Conservation (phyloP, 1,140 invertebrate genomes). For the Neodiprion virginianus region DNA sequence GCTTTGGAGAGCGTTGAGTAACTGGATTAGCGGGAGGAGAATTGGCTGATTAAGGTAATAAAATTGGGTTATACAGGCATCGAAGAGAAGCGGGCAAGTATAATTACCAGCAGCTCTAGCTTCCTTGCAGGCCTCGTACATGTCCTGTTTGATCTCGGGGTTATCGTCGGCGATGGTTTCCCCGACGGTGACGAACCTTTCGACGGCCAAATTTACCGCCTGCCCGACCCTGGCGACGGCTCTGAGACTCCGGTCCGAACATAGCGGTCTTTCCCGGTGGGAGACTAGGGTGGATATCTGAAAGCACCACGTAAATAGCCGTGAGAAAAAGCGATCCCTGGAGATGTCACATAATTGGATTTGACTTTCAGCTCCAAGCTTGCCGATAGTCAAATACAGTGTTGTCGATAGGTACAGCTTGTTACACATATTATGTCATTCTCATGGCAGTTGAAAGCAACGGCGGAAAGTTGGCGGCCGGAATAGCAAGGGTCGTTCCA, state of each 20-base stretch:
- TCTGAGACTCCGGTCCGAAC: conserved; percentile 66
- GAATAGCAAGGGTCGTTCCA: too few species aligned
- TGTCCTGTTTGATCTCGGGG: conserved; percentile 93
- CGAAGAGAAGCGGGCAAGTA: not conserved
- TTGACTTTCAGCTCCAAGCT: too few species aligned
- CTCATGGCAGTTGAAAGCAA: too few species aligned
- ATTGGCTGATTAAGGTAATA: too few species aligned
- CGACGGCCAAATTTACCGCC: conserved; percentile 94
- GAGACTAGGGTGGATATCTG: conserved; percentile 92
- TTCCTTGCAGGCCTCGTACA: conserved; percentile 98
- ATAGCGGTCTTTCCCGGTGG: conserved; percentile 61
- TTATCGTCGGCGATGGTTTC: conserved; percentile 99
- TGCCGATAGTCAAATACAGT: too few species aligned
- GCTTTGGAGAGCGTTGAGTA: too few species aligned
- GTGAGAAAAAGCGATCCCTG: not conserved
- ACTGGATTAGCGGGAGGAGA: too few species aligned
- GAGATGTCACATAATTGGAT: too few species aligned
- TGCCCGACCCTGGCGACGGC: conserved; percentile 93
- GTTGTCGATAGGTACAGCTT: too few species aligned
- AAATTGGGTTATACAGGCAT: too few species aligned
- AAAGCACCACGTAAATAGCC: conserved; percentile 47
- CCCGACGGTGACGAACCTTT: conserved; percentile 96
- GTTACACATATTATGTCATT: too few species aligned
- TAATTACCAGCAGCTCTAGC: conserved; percentile 88
- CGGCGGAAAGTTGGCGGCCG: too few species aligned